Conservation (phyloP, 2,797 vertebrate genomes). For the Ibycter americanus region DNA sequence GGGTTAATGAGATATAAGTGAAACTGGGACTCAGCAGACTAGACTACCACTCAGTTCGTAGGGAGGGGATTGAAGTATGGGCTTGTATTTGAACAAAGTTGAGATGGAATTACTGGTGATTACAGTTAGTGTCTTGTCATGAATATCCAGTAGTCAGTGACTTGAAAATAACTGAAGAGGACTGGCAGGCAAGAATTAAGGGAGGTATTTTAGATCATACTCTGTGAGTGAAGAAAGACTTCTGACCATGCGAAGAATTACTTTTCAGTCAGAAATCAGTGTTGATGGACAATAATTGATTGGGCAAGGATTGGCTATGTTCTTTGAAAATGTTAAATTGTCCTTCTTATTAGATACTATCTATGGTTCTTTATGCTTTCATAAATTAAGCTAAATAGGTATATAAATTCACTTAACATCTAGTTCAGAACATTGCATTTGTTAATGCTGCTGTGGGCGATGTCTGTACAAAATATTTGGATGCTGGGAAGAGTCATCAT, state of each 20-base stretch:
- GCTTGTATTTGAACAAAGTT: not conserved
- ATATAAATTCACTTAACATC: not conserved
- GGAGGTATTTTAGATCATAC: not conserved
- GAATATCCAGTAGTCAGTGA: not conserved
- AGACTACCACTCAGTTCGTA: not conserved
- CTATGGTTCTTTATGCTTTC: not conserved
- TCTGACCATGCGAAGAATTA: not conserved
- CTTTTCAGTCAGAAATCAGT: not conserved
- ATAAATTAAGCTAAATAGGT: not conserved
- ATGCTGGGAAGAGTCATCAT: not conserved
- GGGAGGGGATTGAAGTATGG: not conserved
- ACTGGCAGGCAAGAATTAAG: not conserved
- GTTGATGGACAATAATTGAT: not conserved
- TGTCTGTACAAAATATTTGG: not conserved
- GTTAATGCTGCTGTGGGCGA: constrained; percentile 1
- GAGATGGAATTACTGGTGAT: not conserved
- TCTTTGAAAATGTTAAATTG: not conserved
- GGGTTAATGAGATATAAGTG: not conserved
- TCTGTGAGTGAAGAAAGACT: not conserved
- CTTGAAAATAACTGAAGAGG: not conserved
- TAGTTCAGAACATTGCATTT: not conserved
- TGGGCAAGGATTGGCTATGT: not conserved
- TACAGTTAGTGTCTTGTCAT: not conserved
- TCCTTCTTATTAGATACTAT: not conserved
- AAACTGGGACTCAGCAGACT: not conserved